phyloP scores from a whole-genome alignment of 2,797 vertebrate species.

The Karalla daura region DNA sequence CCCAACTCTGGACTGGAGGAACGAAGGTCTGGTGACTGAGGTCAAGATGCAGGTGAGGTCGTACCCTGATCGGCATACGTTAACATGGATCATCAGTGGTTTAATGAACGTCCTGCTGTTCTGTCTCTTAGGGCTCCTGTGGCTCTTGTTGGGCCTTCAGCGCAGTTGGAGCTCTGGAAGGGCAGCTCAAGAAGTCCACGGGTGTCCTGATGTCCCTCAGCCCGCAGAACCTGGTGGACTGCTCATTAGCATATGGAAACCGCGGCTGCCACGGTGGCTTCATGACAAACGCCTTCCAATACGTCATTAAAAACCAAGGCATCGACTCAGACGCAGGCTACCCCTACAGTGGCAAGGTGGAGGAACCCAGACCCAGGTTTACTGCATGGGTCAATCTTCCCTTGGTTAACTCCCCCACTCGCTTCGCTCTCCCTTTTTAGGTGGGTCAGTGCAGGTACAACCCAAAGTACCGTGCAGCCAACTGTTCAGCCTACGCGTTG shows the following conservation, averaged over 20 bases:
- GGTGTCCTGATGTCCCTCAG: conserved; percentile 71
- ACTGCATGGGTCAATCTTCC: not conserved
- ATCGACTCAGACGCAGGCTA: conserved; percentile 69
- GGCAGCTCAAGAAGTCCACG: conserved; percentile 71
- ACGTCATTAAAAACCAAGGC: conserved; percentile 67
- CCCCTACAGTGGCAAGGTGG: conserved; percentile 64
- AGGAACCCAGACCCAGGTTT: not conserved
- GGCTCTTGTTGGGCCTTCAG: conserved; percentile 80
- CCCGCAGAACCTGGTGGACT: conserved; percentile 78
- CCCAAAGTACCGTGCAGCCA: conserved; percentile 73
- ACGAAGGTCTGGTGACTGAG: conserved; percentile 62
- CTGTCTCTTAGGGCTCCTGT: conserved; percentile 60
- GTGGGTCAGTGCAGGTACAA: conserved; percentile 78
- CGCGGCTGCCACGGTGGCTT: conserved; percentile 69
- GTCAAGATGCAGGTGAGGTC: conserved; percentile 75
- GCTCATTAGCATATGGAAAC: conserved; percentile 66
- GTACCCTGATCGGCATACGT: no score
- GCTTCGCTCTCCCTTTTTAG: conserved; percentile 52
- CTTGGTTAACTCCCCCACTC: rapidly evolving
- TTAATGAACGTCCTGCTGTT: not conserved
- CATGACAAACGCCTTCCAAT: conserved; percentile 70
- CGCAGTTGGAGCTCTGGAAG: conserved; percentile 75
- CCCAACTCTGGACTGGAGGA: conserved; percentile 67
- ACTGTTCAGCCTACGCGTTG: conserved; percentile 80
- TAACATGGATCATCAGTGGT: no score